phyloP scores from a whole-genome alignment of 2,888 invertebrate species.

The Leucophenga montana region DNA sequence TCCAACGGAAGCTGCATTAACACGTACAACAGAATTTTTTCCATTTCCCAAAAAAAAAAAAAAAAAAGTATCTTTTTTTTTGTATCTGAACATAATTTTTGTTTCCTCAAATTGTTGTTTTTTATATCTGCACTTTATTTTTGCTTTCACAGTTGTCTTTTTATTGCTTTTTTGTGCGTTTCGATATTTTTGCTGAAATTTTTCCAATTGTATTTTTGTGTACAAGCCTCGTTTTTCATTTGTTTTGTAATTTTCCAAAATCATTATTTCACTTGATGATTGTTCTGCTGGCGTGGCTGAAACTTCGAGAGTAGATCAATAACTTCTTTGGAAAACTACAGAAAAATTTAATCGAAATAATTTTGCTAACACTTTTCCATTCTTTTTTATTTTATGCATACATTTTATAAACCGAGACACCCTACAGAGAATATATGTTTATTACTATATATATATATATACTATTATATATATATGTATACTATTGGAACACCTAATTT shows the following conservation, averaged over 20 bases:
- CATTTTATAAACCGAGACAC: too few relatives aligned
- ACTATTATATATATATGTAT: too few relatives aligned
- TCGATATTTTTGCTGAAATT: background rate
- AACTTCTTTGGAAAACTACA: too few relatives aligned
- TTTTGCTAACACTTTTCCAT: too few relatives aligned
- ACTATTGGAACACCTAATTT: too few relatives aligned
- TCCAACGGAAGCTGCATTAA: constrained; percentile 11
- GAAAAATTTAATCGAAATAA: too few relatives aligned
- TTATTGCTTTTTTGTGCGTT: constrained; percentile 10
- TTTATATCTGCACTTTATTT: constrained; percentile 3
- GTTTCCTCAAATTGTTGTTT: background rate
- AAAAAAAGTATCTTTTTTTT: background rate
- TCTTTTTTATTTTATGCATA: too few relatives aligned
- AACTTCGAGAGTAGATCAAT: too few relatives aligned
- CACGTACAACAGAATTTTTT: constrained; percentile 3
- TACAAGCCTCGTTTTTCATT: constrained; percentile 3
- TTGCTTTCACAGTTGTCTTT: background rate
- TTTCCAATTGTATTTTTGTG: background rate
- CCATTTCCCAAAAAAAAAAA: background rate
- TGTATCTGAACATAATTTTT: background rate
- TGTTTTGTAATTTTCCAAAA: constrained; percentile 19
- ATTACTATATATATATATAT: too few relatives aligned
- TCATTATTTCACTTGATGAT: constrained; percentile 20
- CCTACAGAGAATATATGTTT: too few relatives aligned
- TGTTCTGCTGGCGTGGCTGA: background rate